Conservation (phyloP, 2,113 vertebrate species). For the Quiscalus mexicanus region DNA sequence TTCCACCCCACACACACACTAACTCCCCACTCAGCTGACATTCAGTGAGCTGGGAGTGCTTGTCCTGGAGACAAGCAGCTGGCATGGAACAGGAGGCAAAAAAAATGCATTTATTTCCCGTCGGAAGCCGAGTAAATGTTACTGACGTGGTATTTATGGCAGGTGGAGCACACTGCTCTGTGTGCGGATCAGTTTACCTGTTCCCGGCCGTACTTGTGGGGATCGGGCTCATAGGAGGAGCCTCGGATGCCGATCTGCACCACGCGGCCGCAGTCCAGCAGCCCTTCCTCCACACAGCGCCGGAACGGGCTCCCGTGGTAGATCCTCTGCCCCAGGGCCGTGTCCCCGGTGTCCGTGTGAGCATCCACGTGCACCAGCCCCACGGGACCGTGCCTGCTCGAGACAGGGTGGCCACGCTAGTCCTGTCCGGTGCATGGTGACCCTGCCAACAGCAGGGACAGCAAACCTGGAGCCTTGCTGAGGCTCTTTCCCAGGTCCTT, state of each 20-base stretch:
- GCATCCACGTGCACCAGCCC: slow-evolving; percentile 93
- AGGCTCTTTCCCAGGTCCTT: neutral
- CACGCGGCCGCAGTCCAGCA: slow-evolving; percentile 87
- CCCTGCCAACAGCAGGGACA: accelerated
- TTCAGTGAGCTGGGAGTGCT: accelerated
- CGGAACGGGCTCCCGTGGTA: slow-evolving; percentile 88
- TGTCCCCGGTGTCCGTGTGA: slow-evolving; percentile 84
- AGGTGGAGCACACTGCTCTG: accelerated
- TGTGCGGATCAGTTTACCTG: slow-evolving; percentile 75
- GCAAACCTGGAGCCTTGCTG: neutral
- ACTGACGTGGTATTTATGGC: accelerated
- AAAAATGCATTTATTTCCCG: neutral
- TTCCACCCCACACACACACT: neutral
- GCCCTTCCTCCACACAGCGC: slow-evolving; percentile 87
- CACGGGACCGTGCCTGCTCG: slow-evolving; percentile 83
- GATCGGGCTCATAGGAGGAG: slow-evolving; percentile 76
- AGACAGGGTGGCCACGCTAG: accelerated
- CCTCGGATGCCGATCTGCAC: slow-evolving; percentile 92
- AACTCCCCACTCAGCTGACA: neutral
- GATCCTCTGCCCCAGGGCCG: slow-evolving; percentile 85
- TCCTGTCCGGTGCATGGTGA: accelerated
- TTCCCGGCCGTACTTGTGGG: slow-evolving; percentile 79
- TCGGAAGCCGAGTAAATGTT: neutral
- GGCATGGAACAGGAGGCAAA: neutral
- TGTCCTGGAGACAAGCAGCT: accelerated